A percentile compares a stretch with the other conserved stretches of the same genome.
phyloP scores from a whole-genome alignment of 1,140 invertebrate species.

The Eriosoma lanigerum region DNA sequence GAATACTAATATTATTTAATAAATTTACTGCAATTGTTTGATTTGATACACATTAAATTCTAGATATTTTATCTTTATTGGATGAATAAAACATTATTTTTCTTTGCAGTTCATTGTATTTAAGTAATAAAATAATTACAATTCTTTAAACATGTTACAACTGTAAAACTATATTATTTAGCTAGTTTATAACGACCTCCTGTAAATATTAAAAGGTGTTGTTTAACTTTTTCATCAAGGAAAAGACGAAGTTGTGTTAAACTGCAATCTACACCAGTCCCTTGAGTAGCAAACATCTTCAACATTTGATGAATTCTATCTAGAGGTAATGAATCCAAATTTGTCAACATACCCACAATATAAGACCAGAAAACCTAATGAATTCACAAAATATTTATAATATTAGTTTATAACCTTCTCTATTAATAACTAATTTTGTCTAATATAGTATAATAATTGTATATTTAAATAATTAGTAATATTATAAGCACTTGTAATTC shows the following conservation, averaged over 20 bases:
- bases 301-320: slow-evolving; percentile 96
- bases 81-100: too few species aligned
- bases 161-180: slow-evolving; percentile 60
- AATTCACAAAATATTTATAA: slow-evolving; percentile 26
- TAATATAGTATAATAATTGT: neutral
- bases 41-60: too few species aligned
- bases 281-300: slow-evolving; percentile 89
- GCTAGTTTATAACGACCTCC: slow-evolving; percentile 86
- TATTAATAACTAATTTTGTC: neutral
- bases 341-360: slow-evolving; percentile 94
- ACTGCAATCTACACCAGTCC: slow-evolving; percentile 82
- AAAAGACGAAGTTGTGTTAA: slow-evolving; percentile 85
- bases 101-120: too few species aligned
- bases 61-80: too few species aligned
- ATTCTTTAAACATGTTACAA: neutral
- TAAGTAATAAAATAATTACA: too few species aligned
- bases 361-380: slow-evolving; percentile 88
- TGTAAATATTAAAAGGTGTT: slow-evolving; percentile 81
- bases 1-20: too few species aligned
- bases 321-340: slow-evolving; percentile 87
- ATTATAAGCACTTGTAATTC: slow-evolving; percentile 71
- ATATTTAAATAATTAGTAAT: too few species aligned
- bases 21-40: too few species aligned
- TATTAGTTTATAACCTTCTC: neutral
- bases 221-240: slow-evolving; percentile 88